Conservation (phyloP, 2,797 vertebrate genomes). For the Borostomias antarcticus region DNA sequence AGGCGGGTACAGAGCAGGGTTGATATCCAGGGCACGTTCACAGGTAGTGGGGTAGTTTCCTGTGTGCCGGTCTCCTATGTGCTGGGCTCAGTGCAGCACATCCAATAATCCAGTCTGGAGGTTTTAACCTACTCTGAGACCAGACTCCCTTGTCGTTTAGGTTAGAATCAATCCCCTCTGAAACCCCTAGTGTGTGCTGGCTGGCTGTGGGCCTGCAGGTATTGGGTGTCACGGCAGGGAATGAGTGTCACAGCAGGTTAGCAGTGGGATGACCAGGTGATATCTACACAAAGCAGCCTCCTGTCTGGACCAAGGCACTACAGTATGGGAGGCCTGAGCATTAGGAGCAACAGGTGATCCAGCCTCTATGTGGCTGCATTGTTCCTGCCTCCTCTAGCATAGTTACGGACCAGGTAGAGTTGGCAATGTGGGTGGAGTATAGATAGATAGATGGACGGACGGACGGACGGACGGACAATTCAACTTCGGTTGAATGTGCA, state of each 20-base stretch:
- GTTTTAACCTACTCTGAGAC: background rate
- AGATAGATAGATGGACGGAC: slow-evolving; percentile 1
- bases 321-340: slow-evolving; percentile 17
- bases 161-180: too few relatives aligned
- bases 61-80: slow-evolving; percentile 14
- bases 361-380: slow-evolving; percentile 14
- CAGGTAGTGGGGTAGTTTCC: slow-evolving; percentile 14
- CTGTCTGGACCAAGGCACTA: slow-evolving; percentile 2
- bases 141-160: too few relatives aligned
- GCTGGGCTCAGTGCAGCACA: background rate
- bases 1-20: slow-evolving; percentile 7
- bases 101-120: background rate
- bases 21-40: slow-evolving; percentile 18
- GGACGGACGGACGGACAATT: slow-evolving; percentile 24
- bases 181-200: slow-evolving; percentile 55
- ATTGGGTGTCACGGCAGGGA: slow-evolving; percentile 39
- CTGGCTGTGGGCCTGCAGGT: slow-evolving; percentile 36
- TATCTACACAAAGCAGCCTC: slow-evolving; percentile 22
- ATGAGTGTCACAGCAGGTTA: slow-evolving; percentile 23
- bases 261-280: background rate
- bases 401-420: too few relatives aligned
- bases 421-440: too few relatives aligned
- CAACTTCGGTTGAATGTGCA: too few relatives aligned
- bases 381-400: slow-evolving; percentile 13
- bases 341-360: slow-evolving; percentile 25